Evolutionary conservation across 2,113 vertebrate genomes (phyloP).

Genomic region (Centropus bengalensis): DNA sequence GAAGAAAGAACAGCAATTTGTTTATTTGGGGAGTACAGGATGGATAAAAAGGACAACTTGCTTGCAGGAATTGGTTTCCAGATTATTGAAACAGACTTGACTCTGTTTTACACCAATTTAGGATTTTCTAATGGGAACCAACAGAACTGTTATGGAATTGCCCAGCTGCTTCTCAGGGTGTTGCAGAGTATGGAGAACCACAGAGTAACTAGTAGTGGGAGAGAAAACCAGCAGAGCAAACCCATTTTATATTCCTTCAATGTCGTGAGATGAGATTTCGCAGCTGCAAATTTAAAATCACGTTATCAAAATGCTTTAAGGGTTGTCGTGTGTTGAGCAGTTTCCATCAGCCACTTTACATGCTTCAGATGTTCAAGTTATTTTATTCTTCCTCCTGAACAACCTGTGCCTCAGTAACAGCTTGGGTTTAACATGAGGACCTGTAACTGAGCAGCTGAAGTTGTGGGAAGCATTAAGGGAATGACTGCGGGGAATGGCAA

Average conservation of each 20-base stretch:
- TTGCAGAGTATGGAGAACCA: neutral
- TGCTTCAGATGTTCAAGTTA: neutral
- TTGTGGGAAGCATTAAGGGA: rapidly evolving
- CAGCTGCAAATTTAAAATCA: neutral
- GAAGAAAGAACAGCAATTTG: neutral
- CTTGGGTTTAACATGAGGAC: neutral
- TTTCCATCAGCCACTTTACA: neutral
- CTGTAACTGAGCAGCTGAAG: neutral
- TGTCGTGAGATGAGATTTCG: neutral
- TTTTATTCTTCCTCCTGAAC: neutral
- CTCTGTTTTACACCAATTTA: neutral
- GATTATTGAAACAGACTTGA: neutral
- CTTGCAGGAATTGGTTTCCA: neutral
- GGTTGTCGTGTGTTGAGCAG: neutral
- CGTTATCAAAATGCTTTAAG: neutral
- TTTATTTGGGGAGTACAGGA: neutral
- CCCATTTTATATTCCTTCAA: neutral
- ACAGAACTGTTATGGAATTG: neutral
- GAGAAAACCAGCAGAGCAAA: neutral
- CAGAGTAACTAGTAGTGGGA: neutral
- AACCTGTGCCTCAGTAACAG: neutral
- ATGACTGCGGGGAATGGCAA: neutral
- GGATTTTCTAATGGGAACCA: neutral
- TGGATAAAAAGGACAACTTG: neutral
- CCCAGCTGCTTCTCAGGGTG: neutral